phyloP scores from a whole-genome alignment of 2,888 invertebrate species.

The Deilephila porcellus region DNA sequence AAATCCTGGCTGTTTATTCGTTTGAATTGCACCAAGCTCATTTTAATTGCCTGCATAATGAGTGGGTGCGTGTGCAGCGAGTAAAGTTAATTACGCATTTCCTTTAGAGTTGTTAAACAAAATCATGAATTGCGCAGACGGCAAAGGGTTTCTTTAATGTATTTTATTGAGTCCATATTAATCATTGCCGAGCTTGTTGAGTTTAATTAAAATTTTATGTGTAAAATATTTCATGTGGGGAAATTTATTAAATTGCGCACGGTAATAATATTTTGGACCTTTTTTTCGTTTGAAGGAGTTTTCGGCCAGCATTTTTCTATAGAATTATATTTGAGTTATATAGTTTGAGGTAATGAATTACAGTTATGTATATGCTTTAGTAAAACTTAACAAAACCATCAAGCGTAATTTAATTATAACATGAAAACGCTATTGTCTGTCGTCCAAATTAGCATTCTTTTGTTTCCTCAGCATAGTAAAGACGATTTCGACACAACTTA shows the following conservation, averaged over 20 bases:
- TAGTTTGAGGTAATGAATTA: too few relatives aligned
- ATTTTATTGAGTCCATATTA: slow-evolving; percentile 20
- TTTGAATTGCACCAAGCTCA: slow-evolving; percentile 46
- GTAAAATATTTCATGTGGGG: not conserved
- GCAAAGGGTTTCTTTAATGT: slow-evolving; percentile 19
- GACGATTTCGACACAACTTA: slow-evolving; percentile 3
- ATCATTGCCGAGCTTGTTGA: slow-evolving; percentile 9
- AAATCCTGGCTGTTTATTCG: slow-evolving; percentile 62
- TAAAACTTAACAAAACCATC: too few relatives aligned
- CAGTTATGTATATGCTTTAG: too few relatives aligned
- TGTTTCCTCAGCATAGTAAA: slow-evolving; percentile 1
- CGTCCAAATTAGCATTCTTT: not conserved
- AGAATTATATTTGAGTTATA: not conserved
- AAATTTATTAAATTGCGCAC: not conserved
- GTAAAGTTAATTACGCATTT: slow-evolving; percentile 26
- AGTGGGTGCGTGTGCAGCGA: slow-evolving; percentile 17
- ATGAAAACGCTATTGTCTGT: too few relatives aligned
- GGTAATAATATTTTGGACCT: not conserved
- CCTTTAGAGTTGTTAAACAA: slow-evolving; percentile 7
- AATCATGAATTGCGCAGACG: slow-evolving; percentile 12
- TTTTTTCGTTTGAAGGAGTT: not conserved
- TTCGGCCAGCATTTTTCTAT: not conserved
- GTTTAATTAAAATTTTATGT: slow-evolving; percentile 14
- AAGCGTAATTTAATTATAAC: too few relatives aligned
- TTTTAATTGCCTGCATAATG: slow-evolving; percentile 27